These are phyloP conservation scores for Tridacna gigas DNA, from an alignment of 2,888 invertebrate species.

Conservation along the genomic window DNA sequence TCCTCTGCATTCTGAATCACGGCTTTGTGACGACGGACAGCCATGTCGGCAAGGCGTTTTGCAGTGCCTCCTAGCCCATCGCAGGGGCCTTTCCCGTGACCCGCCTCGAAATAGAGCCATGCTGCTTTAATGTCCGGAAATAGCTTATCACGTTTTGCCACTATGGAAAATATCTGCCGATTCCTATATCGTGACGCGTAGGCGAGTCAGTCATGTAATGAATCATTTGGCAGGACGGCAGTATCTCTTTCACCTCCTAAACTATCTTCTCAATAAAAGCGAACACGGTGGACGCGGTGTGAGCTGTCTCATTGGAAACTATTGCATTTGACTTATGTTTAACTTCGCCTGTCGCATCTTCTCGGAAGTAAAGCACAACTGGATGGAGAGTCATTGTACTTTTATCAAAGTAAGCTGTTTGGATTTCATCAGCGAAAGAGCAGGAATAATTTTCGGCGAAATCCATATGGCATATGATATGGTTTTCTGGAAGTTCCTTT, in stretches of 20 bases:
- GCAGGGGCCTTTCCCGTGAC: no score
- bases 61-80: no score
- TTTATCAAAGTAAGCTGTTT: slow-evolving; percentile 49
- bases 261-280: not conserved
- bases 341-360: not conserved
- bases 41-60: no score
- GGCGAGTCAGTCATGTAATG: slow-evolving; percentile 22
- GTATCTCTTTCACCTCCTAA: not conserved
- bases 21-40: no score
- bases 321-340: not conserved
- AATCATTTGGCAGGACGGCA: not conserved
- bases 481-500: slow-evolving; percentile 25
- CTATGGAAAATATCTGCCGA: no score
- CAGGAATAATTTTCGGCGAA: slow-evolving; percentile 53
- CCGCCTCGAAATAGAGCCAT: no score
- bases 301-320: slow-evolving; percentile 3
- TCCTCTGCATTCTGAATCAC: no score
- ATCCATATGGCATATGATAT: slow-evolving; percentile 45
- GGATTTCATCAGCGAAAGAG: slow-evolving; percentile 39
- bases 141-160: no score
- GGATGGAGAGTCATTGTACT: slow-evolving; percentile 35
- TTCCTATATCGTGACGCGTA: no score
- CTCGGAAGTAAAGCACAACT: not conserved
- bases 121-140: no score
- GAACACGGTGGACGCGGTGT: slow-evolving; percentile 1